Evolutionary conservation across 2,888 invertebrate genomes (phyloP).

Genomic region (Epinotia bilunana): DNA sequence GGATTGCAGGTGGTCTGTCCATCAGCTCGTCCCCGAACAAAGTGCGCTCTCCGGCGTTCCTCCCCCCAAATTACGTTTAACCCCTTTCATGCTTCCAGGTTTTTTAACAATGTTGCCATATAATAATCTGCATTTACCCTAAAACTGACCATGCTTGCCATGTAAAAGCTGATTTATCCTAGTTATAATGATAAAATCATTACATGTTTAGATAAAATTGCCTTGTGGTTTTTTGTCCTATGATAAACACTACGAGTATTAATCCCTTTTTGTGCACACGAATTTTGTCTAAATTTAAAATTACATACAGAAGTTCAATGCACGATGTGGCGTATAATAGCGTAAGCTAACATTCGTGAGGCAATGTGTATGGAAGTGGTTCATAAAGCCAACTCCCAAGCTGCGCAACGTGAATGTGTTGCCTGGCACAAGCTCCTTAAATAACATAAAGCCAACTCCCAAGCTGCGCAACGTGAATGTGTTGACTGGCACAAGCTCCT

Average conservation of each 20-base stretch:
- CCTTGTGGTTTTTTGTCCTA: neutral
- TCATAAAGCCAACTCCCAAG: neutral
- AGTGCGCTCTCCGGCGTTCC: too few relatives aligned
- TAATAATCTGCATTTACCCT: too few relatives aligned
- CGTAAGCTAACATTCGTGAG: conserved; percentile 3
- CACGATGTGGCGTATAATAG: neutral
- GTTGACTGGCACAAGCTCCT: conserved; percentile 13
- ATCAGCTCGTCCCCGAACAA: too few relatives aligned
- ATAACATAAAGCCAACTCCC: neutral
- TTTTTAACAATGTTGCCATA: too few relatives aligned
- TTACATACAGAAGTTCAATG: neutral
- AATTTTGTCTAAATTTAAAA: neutral
- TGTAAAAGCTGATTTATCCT: too few relatives aligned
- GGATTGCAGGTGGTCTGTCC: too few relatives aligned
- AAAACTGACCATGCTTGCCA: too few relatives aligned
- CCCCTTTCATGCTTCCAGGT: too few relatives aligned
- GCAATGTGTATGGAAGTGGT: neutral
- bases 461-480: neutral
- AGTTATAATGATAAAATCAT: too few relatives aligned
- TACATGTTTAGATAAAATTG: too few relatives aligned
- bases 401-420: neutral
- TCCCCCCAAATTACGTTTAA: too few relatives aligned
- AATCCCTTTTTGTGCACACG: neutral
- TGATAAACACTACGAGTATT: neutral
- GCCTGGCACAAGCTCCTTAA: too few relatives aligned